Evolutionary conservation across 23 tunicate species (phyloP).

Genomic region (Trididemnum miniatum): DNA sequence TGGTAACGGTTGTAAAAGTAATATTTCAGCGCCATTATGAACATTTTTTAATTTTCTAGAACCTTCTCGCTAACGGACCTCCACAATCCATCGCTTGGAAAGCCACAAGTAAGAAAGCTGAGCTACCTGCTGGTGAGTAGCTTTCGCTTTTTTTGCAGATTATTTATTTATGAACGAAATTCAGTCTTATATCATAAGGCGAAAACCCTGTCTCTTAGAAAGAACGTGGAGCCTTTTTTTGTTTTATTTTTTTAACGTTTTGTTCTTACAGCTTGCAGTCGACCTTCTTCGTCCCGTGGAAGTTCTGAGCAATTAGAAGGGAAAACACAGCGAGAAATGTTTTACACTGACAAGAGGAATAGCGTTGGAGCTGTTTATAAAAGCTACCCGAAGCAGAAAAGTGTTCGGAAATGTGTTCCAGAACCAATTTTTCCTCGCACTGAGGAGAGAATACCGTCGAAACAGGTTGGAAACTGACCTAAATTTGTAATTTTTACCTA

Average conservation of each 20-base stretch:
- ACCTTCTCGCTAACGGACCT: constrained; percentile 26
- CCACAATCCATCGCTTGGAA: constrained; percentile 62
- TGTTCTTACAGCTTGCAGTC: too few species aligned
- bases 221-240: too few species aligned
- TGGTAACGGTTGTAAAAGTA: too few species aligned
- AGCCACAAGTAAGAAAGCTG: constrained; percentile 61
- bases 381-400: constrained; percentile 67
- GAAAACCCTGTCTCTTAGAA: too few species aligned
- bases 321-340: constrained; percentile 33
- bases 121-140: constrained; percentile 57
- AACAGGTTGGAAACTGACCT: constrained; percentile 37
- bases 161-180: too few species aligned
- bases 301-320: neutral
- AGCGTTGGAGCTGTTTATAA: constrained; percentile 66
- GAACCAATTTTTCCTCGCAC: constrained; percentile 82
- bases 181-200: too few species aligned
- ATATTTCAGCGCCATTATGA: too few species aligned
- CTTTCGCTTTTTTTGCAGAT: too few species aligned
- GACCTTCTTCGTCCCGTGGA: neutral
- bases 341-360: constrained; percentile 63
- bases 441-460: constrained; percentile 79
- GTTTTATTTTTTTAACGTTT: too few species aligned
- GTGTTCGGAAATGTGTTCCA: constrained; percentile 84
- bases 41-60: constrained; percentile 6
- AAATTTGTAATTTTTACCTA: too few species aligned